These are phyloP conservation scores for Leptogaster cylindrica DNA, from an alignment of 2,888 invertebrate genomes.

Conservation along the genomic window DNA sequence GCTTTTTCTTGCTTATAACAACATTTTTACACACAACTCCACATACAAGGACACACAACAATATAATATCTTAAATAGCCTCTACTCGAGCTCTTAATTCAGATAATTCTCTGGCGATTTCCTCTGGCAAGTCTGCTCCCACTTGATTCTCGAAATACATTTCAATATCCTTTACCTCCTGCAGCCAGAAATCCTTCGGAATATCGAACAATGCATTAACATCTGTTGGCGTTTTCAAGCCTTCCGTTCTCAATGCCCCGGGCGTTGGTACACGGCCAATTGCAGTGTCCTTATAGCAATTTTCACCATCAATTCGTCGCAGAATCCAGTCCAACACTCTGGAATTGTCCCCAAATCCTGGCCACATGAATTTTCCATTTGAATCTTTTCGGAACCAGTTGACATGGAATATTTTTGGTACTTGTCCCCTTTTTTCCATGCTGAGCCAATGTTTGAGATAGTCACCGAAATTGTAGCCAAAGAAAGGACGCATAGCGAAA, in stretches of 20 bases:
- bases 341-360: slow-evolving; percentile 96
- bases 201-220: slow-evolving; percentile 81
- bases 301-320: slow-evolving; percentile 80
- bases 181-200: slow-evolving; percentile 89
- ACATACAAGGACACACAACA: background rate
- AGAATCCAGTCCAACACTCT: slow-evolving; percentile 97
- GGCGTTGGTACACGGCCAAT: slow-evolving; percentile 74
- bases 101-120: slow-evolving; percentile 74
- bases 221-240: slow-evolving; percentile 72
- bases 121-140: slow-evolving; percentile 79
- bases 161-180: slow-evolving; percentile 81
- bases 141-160: slow-evolving; percentile 93
- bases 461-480: slow-evolving; percentile 98
- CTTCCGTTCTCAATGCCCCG: slow-evolving; percentile 72
- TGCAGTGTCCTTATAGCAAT: slow-evolving; percentile 74
- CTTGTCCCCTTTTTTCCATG: slow-evolving; percentile 72
- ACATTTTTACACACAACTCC: no score
- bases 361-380: slow-evolving; percentile 95
- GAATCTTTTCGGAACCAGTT: slow-evolving; percentile 96
- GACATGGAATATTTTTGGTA: slow-evolving; percentile 97
- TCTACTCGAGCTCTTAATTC: slow-evolving; percentile 67
- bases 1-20: no score
- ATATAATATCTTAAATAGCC: slow-evolving; percentile 64
- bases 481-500: slow-evolving; percentile 99
- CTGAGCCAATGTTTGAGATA: slow-evolving; percentile 94